Conservation (phyloP, 2,888 invertebrate genomes). For the Nipponacmea schrenckii region DNA sequence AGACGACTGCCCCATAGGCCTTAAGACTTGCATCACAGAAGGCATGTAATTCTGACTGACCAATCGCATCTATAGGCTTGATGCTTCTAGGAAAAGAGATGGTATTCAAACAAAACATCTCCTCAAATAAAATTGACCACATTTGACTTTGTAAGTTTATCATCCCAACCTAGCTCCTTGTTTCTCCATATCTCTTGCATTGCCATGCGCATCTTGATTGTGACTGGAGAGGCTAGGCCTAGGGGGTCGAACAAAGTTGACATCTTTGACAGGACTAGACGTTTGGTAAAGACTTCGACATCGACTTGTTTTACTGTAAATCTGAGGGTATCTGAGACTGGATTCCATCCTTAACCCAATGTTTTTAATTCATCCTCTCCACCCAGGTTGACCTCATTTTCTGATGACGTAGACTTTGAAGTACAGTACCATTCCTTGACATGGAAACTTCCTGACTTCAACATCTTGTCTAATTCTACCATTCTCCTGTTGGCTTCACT, state of each 20-base stretch:
- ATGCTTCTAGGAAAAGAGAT: not conserved
- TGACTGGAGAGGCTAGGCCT: not conserved
- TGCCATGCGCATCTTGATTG: constrained; percentile 11
- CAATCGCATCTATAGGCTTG: constrained; percentile 2
- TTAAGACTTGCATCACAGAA: constrained; percentile 4
- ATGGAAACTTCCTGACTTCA: constrained; percentile 16
- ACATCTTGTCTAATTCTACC: constrained; percentile 8
- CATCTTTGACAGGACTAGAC: not conserved
- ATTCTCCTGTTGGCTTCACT: constrained; percentile 8
- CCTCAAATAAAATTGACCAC: constrained; percentile 9
- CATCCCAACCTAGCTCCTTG: constrained; percentile 13
- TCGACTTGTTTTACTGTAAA: not conserved
- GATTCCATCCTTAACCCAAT: constrained; percentile 7
- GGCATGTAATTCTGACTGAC: constrained; percentile 2
- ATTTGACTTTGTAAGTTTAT: not conserved
- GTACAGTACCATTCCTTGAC: constrained; percentile 18
- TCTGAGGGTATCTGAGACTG: not conserved
- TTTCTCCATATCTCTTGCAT: constrained; percentile 16
- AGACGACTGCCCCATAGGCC: constrained; percentile 8
- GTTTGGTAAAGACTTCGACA: not conserved
- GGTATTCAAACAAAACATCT: not conserved
- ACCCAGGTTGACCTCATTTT: not conserved
- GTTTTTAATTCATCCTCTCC: constrained; percentile 4
- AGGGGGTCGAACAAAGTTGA: constrained; percentile 12
- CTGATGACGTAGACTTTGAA: not conserved